Evolutionary conservation across 2,797 vertebrate genomes (phyloP).

Genomic region (Danio choprae): DNA sequence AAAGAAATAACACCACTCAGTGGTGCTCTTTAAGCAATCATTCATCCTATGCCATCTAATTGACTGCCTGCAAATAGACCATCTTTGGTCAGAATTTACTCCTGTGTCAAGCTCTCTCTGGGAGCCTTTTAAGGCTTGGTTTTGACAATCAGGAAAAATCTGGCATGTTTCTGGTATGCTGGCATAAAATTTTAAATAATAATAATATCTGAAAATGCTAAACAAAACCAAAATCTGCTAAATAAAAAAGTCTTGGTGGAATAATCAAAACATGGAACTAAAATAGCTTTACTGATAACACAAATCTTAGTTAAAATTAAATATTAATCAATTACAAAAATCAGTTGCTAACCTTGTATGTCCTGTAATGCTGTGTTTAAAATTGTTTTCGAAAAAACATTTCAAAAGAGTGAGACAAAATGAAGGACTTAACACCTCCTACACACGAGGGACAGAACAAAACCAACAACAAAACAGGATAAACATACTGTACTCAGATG

Average conservation of each 20-base stretch:
- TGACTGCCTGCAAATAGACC: constrained; percentile 3
- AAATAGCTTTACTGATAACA: background rate
- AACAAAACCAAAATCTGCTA: no score
- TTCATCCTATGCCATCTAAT: constrained; percentile 4
- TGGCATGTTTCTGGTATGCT: background rate
- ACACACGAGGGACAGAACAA: constrained; percentile 7
- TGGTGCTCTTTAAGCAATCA: constrained; percentile 32
- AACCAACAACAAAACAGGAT: constrained; percentile 38
- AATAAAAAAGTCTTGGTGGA: background rate
- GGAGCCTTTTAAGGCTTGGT: background rate
- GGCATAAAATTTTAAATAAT: background rate
- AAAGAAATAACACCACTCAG: background rate
- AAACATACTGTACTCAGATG: constrained; percentile 45
- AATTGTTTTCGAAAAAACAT: background rate
- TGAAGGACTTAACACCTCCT: constrained; percentile 13
- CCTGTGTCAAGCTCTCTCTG: background rate
- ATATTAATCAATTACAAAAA: background rate
- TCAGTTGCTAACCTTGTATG: background rate
- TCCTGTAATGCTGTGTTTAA: background rate
- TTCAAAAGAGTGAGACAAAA: constrained; percentile 14
- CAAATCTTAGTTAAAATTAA: background rate
- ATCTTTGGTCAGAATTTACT: constrained; percentile 13
- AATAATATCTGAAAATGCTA: no score
- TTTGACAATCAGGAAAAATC: background rate
- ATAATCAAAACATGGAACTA: background rate